Evolutionary conservation across 2,113 vertebrate genomes (phyloP).

Genomic region (Stercorarius parasiticus): DNA sequence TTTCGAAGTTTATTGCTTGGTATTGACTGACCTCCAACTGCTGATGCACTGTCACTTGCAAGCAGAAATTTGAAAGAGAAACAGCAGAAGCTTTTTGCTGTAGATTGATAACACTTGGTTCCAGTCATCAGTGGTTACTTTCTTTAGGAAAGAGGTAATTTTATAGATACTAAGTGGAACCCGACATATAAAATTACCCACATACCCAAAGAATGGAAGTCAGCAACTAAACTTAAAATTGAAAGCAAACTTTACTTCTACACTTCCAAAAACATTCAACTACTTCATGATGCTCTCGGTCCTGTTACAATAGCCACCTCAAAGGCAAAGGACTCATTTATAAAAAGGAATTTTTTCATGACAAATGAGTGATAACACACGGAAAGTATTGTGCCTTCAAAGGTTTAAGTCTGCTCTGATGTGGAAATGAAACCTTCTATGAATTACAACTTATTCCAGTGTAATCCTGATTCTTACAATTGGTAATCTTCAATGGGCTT

Average conservation of each 20-base stretch:
- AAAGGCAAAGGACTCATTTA: neutral
- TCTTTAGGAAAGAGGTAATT: neutral
- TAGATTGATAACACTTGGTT: neutral
- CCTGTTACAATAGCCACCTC: neutral
- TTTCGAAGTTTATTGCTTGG: neutral
- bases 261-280: neutral
- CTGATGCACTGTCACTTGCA: neutral
- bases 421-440: neutral
- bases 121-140: neutral
- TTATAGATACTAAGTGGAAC: neutral
- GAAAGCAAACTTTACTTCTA: neutral
- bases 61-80: neutral
- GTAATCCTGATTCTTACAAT: neutral
- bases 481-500: neutral
- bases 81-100: neutral
- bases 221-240: neutral
- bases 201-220: neutral
- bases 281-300: neutral
- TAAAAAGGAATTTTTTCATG: neutral
- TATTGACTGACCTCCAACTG: neutral
- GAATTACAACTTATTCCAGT: neutral
- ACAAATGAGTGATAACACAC: neutral
- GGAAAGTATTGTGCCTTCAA: neutral
- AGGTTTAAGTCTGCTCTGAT: neutral
- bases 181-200: neutral